Evolutionary conservation across 2,888 invertebrate genomes (phyloP).

Genomic region (Drosophila neonasuta): DNA sequence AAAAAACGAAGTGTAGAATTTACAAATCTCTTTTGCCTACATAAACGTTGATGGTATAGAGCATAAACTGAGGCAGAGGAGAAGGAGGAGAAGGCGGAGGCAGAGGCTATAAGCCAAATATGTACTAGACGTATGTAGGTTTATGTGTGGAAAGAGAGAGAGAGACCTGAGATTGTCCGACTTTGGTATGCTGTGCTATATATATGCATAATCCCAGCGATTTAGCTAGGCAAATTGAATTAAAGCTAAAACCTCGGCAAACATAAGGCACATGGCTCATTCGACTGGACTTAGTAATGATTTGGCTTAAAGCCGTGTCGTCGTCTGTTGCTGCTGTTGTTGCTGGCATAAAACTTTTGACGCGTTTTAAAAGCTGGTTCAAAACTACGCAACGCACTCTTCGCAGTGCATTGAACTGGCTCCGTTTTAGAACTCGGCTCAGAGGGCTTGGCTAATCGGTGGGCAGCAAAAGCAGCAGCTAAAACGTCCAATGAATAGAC

Average conservation of each 20-base stretch:
- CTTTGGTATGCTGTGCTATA: constrained; percentile 12
- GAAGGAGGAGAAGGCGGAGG: neutral
- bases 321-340: constrained; percentile 24
- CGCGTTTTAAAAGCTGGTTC: constrained; percentile 31
- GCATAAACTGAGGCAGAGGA: neutral
- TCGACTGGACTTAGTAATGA: constrained; percentile 63
- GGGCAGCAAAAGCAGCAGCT: constrained; percentile 48
- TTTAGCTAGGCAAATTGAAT: constrained; percentile 72
- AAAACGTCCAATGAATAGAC: constrained; percentile 23
- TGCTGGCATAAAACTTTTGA: constrained; percentile 57
- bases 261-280: constrained; percentile 36
- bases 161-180: constrained; percentile 12
- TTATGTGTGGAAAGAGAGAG: constrained; percentile 31
- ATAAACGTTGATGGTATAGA: constrained; percentile 34
- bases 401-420: constrained; percentile 65
- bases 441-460: constrained; percentile 55
- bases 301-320: constrained; percentile 55
- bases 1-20: constrained; percentile 46
- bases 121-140: constrained; percentile 32
- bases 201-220: constrained; percentile 59
- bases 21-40: constrained; percentile 69
- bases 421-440: constrained; percentile 11
- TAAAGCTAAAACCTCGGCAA: constrained; percentile 65
- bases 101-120: constrained; percentile 35
- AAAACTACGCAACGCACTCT: constrained; percentile 24